Conservation (phyloP, 2,113 vertebrate genomes). For the Rynchops niger region DNA sequence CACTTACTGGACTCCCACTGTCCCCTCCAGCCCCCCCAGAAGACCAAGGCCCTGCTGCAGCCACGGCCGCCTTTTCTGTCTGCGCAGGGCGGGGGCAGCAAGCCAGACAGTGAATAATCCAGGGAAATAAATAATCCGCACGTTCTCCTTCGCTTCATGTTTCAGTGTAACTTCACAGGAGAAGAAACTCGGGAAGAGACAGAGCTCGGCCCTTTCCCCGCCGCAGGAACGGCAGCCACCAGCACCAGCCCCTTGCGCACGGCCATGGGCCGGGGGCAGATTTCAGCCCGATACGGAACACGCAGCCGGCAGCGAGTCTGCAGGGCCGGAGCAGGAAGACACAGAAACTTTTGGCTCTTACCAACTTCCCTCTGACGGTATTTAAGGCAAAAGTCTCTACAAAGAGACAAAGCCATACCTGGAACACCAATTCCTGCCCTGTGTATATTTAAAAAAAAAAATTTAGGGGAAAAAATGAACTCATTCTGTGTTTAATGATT, state of each 20-base stretch:
- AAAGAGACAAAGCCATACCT: rapidly evolving
- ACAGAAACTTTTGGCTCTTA: background rate
- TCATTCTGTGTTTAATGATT: background rate
- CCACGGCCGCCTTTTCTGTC: rapidly evolving
- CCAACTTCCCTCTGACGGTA: background rate
- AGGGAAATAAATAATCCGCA: background rate
- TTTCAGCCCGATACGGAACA: too few species aligned
- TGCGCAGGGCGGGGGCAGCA: rapidly evolving
- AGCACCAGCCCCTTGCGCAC: background rate
- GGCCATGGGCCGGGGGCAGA: rapidly evolving
- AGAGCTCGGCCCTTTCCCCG: background rate
- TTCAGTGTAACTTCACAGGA: rapidly evolving
- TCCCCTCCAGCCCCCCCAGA: background rate
- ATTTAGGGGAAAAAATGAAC: background rate
- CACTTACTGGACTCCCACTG: background rate
- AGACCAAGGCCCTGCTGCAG: background rate
- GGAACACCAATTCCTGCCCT: background rate
- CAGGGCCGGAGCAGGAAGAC: background rate
- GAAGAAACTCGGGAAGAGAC: background rate
- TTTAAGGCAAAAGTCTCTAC: background rate
- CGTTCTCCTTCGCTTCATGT: rapidly evolving
- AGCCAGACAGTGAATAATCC: background rate
- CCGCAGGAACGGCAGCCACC: background rate
- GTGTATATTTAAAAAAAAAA: rapidly evolving
- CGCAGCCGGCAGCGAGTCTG: background rate